Evolutionary conservation across 2,888 invertebrate genomes (phyloP).

Genomic region (Phragmatobia fuliginosa): DNA sequence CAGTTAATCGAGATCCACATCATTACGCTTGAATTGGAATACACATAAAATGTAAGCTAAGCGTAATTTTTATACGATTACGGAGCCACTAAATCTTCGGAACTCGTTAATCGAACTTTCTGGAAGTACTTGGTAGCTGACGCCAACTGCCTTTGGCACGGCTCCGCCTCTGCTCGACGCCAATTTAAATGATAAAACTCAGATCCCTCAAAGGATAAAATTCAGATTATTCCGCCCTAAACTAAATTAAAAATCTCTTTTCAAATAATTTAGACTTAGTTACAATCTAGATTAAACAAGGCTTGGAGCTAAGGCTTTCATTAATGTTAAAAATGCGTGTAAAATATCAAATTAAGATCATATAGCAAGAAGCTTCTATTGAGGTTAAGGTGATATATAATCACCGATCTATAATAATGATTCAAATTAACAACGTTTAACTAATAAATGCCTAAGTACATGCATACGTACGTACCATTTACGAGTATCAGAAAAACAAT

Average conservation of each 20-base stretch:
- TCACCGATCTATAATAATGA: too few relatives aligned
- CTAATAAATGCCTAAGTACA: too few relatives aligned
- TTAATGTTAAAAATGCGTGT: background rate
- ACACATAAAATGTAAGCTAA: slow-evolving; percentile 7
- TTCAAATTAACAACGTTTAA: too few relatives aligned
- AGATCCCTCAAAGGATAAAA: slow-evolving; percentile 80
- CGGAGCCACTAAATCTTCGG: slow-evolving; percentile 79
- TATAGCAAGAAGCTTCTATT: background rate
- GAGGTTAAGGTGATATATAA: too few relatives aligned
- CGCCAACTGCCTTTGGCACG: slow-evolving; percentile 83
- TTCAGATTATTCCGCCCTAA: slow-evolving; percentile 70
- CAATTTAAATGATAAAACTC: slow-evolving; percentile 84
- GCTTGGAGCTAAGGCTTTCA: background rate
- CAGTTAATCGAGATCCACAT: slow-evolving; percentile 11
- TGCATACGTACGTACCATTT: too few relatives aligned
- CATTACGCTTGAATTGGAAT: slow-evolving; percentile 1
- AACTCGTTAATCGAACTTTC: slow-evolving; percentile 85
- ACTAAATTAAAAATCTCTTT: slow-evolving; percentile 68
- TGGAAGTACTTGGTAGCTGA: slow-evolving; percentile 76
- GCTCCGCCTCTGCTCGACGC: slow-evolving; percentile 68
- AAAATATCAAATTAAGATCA: background rate
- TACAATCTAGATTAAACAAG: slow-evolving; percentile 28
- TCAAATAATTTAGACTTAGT: slow-evolving; percentile 36
- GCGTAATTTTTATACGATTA: slow-evolving; percentile 76
- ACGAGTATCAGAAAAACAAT: too few relatives aligned